Evolutionary conservation across 2,113 vertebrate genomes (phyloP).

Genomic region (Trinectes maculatus): DNA sequence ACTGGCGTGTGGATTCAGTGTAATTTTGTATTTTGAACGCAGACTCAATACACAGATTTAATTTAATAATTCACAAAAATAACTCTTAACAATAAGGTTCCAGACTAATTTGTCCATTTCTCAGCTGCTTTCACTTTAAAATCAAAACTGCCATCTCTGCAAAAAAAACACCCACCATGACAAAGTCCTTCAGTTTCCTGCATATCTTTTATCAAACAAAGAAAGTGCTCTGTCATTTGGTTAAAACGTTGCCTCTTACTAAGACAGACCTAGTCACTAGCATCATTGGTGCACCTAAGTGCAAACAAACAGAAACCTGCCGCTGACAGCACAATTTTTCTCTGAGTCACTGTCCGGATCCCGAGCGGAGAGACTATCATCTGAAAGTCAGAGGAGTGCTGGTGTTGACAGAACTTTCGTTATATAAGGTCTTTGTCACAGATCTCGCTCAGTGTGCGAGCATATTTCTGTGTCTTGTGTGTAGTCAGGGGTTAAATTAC

Average conservation of each 20-base stretch:
- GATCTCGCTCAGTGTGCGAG: constrained; percentile 36
- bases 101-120: constrained; percentile 46
- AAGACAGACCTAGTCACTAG: not conserved
- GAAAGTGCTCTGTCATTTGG: constrained; percentile 34
- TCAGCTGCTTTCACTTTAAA: constrained; percentile 51
- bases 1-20: not conserved
- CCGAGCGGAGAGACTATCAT: constrained; percentile 31
- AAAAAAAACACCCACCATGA: constrained; percentile 4
- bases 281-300: constrained; percentile 8
- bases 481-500: constrained; percentile 36
- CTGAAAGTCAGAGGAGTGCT: constrained; percentile 34
- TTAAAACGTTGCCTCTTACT: constrained; percentile 35
- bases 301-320: constrained; percentile 24
- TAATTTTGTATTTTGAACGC: not conserved
- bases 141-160: constrained; percentile 32
- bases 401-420: constrained; percentile 58
- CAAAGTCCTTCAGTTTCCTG: constrained; percentile 51
- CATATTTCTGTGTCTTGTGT: constrained; percentile 34
- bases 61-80: not conserved
- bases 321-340: no score
- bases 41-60: constrained; percentile 1
- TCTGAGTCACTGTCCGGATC: constrained; percentile 34
- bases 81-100: constrained; percentile 4
- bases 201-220: constrained; percentile 58
- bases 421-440: constrained; percentile 47